These are phyloP conservation scores for Hormaphis cornu DNA, from an alignment of 1,140 invertebrate species.

Conservation along the genomic window DNA sequence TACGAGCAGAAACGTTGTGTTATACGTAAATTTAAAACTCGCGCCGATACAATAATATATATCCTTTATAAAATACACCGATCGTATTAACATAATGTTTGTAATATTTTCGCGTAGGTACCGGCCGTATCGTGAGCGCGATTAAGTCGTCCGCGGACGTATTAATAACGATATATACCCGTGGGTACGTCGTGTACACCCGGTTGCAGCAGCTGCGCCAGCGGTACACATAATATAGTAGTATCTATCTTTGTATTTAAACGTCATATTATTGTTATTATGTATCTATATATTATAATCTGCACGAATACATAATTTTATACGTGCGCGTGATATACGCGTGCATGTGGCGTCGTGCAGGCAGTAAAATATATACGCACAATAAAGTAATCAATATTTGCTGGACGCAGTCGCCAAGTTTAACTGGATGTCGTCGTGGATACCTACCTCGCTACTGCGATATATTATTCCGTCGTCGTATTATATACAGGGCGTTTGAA, in stretches of 20 bases:
- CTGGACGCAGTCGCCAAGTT: no score
- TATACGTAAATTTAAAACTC: no score
- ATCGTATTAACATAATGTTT: not conserved
- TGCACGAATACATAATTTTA: not conserved
- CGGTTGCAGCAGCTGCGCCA: not conserved
- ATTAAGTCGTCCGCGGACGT: constrained; percentile 2
- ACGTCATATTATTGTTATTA: no score
- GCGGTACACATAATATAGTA: not conserved
- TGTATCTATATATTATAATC: not conserved
- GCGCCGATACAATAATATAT: no score
- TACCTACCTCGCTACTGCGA: no score
- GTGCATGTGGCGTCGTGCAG: not conserved
- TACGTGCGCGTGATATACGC: not conserved
- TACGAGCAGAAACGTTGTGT: no score
- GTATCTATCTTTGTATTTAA: no score
- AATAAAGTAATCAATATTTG: constrained; percentile 19
- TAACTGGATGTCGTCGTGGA: no score
- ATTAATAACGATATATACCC: constrained; percentile 8
- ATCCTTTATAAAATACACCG: not conserved
- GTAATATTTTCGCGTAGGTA: no score
- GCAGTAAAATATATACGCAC: constrained; percentile 8
- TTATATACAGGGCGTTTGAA: no score
- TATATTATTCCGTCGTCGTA: no score
- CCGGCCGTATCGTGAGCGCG: constrained; percentile 1
- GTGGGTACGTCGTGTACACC: constrained; percentile 18